phyloP scores from a whole-genome alignment of 1,140 invertebrate genomes.

The Cardiocondyla obscurior region DNA sequence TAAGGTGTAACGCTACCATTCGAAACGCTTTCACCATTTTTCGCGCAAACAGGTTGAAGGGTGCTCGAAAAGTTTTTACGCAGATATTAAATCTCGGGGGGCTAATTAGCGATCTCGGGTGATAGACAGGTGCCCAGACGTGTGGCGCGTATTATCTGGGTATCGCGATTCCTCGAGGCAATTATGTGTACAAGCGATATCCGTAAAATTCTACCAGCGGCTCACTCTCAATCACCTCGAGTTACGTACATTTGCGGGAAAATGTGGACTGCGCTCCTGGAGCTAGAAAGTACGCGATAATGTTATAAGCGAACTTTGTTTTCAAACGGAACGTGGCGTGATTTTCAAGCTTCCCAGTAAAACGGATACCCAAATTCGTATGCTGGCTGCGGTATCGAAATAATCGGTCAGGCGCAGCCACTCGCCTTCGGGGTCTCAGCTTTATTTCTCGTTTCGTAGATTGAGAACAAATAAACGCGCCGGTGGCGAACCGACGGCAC shows the following conservation, averaged over 20 bases:
- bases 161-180: not conserved
- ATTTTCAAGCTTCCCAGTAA: no score
- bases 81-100: not conserved
- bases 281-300: not conserved
- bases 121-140: not conserved
- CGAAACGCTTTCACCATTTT: slow-evolving; percentile 5
- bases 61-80: not conserved
- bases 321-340: no score
- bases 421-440: not conserved
- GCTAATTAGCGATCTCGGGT: not conserved
- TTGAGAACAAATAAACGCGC: slow-evolving; percentile 45
- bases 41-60: slow-evolving; percentile 4
- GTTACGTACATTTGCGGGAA: not conserved
- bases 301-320: not conserved
- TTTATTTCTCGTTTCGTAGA: slow-evolving; percentile 46
- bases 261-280: not conserved
- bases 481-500: slow-evolving; percentile 3
- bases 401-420: slow-evolving; percentile 16
- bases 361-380: not conserved
- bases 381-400: slow-evolving; percentile 7
- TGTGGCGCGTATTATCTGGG: not conserved
- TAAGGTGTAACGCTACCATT: not conserved
- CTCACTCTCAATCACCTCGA: not conserved
- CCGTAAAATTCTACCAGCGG: not conserved
- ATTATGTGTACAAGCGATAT: not conserved